A percentile compares a stretch with the other conserved stretches of the same genome.
Conservation (phyloP, 2,888 invertebrate species). For the Hyppa rectilinea region DNA sequence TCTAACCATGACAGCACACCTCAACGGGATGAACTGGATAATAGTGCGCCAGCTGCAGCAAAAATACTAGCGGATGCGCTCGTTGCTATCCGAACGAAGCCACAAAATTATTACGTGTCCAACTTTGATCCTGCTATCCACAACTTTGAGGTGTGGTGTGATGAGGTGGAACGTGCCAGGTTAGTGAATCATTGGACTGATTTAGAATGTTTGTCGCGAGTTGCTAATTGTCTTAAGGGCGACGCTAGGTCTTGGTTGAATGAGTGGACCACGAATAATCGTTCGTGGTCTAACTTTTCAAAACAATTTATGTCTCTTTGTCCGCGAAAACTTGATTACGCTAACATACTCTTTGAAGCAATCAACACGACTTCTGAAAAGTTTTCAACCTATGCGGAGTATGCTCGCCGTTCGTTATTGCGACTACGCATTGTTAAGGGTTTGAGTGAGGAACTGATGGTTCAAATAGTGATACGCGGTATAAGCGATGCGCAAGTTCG, state of each 20-base stretch:
- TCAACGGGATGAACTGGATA: not conserved
- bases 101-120: slow-evolving; percentile 39
- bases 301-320: slow-evolving; percentile 37
- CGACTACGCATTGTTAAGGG: too few relatives aligned
- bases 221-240: slow-evolving; percentile 20
- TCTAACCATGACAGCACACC: slow-evolving; percentile 15
- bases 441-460: too few relatives aligned
- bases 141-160: slow-evolving; percentile 1
- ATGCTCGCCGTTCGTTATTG: too few relatives aligned
- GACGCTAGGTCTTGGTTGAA: slow-evolving; percentile 44
- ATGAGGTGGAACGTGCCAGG: not conserved
- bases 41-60: not conserved
- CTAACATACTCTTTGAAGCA: slow-evolving; percentile 37
- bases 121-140: slow-evolving; percentile 10
- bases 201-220: slow-evolving; percentile 29
- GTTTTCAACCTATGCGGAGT: slow-evolving; percentile 27
- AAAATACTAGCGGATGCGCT: not conserved
- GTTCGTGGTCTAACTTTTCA: slow-evolving; percentile 47
- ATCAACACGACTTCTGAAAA: slow-evolving; percentile 11
- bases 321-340: slow-evolving; percentile 22
- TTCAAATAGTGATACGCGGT: not conserved
- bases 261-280: slow-evolving; percentile 44
- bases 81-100: not conserved
- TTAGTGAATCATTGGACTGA: slow-evolving; percentile 21
- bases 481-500: not conserved